Evolutionary conservation across 2,888 invertebrate genomes (phyloP).

Genomic region (Synergus japonicus): DNA sequence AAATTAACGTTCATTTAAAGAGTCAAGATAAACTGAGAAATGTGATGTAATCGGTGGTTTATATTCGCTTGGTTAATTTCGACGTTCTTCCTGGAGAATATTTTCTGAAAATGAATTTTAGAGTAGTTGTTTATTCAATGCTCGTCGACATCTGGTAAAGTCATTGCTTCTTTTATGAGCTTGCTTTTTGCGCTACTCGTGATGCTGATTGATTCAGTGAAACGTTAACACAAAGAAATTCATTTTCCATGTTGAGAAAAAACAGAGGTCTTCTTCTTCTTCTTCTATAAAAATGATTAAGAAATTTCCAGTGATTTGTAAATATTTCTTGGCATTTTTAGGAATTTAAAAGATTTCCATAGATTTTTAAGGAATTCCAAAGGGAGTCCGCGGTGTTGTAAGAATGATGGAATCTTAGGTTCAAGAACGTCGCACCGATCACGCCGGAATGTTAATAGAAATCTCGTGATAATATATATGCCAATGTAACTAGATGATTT

Average conservation of each 20-base stretch:
- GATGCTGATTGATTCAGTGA: constrained; percentile 7
- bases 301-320: too few relatives aligned
- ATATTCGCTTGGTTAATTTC: constrained; percentile 11
- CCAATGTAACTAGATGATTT: constrained; percentile 8
- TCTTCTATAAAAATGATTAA: too few relatives aligned
- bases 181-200: constrained; percentile 1
- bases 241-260: background rate
- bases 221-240: constrained; percentile 7
- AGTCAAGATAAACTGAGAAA: background rate
- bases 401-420: background rate
- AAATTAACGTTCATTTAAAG: constrained; percentile 19
- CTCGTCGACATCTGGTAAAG: constrained; percentile 12
- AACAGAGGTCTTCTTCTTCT: background rate
- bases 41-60: constrained; percentile 19
- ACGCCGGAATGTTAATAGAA: constrained; percentile 21
- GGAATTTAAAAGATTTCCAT: too few relatives aligned
- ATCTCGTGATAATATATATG: constrained; percentile 8
- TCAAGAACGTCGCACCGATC: background rate
- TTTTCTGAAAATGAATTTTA: constrained; percentile 10
- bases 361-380: background rate
- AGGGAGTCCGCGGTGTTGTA: background rate
- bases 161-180: constrained; percentile 14
- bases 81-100: constrained; percentile 33
- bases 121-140: background rate
- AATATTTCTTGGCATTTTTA: too few relatives aligned